phyloP scores from a whole-genome alignment of 2,888 invertebrate species.

The Tiphia femorata region DNA sequence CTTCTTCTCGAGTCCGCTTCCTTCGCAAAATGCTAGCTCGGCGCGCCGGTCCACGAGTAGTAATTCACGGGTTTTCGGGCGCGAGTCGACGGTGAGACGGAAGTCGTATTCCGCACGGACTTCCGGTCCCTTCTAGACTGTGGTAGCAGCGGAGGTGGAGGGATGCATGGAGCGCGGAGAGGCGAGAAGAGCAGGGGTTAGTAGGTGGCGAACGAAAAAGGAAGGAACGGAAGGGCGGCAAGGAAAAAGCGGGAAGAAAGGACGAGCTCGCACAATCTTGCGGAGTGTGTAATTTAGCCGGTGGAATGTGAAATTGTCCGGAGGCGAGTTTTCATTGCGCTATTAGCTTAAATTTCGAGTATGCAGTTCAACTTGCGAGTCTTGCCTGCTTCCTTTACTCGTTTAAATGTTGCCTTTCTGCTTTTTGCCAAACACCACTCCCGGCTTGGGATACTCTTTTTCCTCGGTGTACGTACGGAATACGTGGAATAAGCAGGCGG shows the following conservation, averaged over 20 bases:
- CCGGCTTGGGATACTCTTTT: no score
- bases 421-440: background rate
- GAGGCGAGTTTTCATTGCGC: constrained; percentile 38
- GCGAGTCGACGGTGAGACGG: constrained; percentile 38
- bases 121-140: constrained; percentile 30
- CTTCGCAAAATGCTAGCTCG: no score
- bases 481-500: no score
- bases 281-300: constrained; percentile 48
- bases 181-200: background rate
- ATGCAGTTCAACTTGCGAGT: no score
- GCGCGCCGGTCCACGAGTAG: no score
- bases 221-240: constrained; percentile 14
- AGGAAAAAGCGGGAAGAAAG: constrained; percentile 25
- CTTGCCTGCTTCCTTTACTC: background rate
- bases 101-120: constrained; percentile 35
- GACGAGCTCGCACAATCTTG: constrained; percentile 47
- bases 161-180: constrained; percentile 1
- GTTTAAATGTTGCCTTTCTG: no score
- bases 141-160: constrained; percentile 20
- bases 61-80: constrained; percentile 47
- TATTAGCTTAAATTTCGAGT: constrained; percentile 39
- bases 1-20: no score
- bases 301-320: constrained; percentile 51
- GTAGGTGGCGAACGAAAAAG: background rate
- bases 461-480: no score